phyloP scores from a whole-genome alignment of 2,113 vertebrate genomes.

The Podarcis muralis region DNA sequence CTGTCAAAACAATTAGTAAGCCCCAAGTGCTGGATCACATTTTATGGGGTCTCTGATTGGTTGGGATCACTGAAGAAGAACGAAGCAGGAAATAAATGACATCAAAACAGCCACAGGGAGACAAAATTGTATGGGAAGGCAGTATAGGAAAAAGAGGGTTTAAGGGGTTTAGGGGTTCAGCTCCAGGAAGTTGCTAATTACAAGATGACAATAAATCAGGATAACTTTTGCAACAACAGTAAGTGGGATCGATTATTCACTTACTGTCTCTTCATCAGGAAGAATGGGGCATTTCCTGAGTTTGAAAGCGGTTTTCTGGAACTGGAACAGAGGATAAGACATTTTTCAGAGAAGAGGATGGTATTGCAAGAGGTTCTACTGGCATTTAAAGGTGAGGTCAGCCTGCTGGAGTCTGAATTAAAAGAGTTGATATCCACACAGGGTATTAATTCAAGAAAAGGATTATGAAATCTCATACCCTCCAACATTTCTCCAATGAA shows the following conservation, averaged over 20 bases:
- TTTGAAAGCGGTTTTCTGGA: neutral
- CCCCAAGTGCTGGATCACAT: neutral
- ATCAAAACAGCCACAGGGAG: neutral
- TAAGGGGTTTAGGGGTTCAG: neutral
- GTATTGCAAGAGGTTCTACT: neutral
- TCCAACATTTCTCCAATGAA: no score
- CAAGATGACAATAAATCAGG: neutral
- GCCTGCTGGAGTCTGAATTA: neutral
- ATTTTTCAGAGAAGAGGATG: slow-evolving; percentile 1
- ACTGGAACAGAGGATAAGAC: neutral
- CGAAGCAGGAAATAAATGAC: neutral
- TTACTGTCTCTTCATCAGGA: neutral
- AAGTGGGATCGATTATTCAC: neutral
- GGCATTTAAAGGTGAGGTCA: slow-evolving; percentile 6
- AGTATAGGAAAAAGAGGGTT: neutral
- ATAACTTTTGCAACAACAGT: neutral
- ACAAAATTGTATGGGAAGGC: neutral
- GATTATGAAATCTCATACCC: neutral
- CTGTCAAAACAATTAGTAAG: neutral
- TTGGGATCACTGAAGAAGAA: neutral
- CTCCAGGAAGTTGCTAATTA: neutral
- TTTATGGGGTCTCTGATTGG: neutral
- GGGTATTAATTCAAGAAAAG: neutral
- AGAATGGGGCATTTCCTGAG: neutral
- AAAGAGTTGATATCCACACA: neutral